Evolutionary conservation across 1,140 invertebrate genomes (phyloP).

Genomic region (Globodera ellingtonae): DNA sequence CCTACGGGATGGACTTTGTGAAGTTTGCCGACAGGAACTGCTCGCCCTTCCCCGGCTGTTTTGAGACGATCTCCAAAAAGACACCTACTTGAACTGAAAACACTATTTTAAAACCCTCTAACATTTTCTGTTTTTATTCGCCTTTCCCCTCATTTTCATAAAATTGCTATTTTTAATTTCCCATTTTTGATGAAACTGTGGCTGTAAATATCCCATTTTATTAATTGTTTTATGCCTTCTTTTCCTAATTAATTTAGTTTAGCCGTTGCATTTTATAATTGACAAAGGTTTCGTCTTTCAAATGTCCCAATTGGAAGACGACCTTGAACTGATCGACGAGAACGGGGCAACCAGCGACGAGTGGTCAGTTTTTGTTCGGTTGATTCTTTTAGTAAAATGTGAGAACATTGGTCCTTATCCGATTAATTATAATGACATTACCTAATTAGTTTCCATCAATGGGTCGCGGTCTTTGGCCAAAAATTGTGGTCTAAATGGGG

Average conservation of each 20-base stretch:
- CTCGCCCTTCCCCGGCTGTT: slow-evolving; percentile 1
- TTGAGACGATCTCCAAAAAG: background rate
- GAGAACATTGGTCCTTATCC: too few relatives aligned
- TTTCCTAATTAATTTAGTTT: too few relatives aligned
- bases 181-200: too few relatives aligned
- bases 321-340: slow-evolving; percentile 29
- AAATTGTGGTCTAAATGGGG: too few relatives aligned
- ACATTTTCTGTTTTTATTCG: background rate
- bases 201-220: too few relatives aligned
- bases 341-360: slow-evolving; percentile 41
- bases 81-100: background rate
- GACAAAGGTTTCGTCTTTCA: background rate
- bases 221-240: too few relatives aligned
- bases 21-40: slow-evolving; percentile 22
- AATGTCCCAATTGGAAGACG: slow-evolving; percentile 35
- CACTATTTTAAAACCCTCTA: background rate
- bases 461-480: too few relatives aligned
- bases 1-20: slow-evolving; percentile 38
- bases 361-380: slow-evolving; percentile 24
- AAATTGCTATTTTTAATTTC: background rate
- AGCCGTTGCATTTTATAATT: background rate
- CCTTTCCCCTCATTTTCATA: background rate
- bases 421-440: too few relatives aligned
- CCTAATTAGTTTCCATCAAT: too few relatives aligned
- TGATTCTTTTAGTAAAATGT: background rate